Percentiles rank a stretch among this genome's conserved stretches.
phyloP scores from a whole-genome alignment of 2,888 invertebrate species.

The Mellilla xanthometata region DNA sequence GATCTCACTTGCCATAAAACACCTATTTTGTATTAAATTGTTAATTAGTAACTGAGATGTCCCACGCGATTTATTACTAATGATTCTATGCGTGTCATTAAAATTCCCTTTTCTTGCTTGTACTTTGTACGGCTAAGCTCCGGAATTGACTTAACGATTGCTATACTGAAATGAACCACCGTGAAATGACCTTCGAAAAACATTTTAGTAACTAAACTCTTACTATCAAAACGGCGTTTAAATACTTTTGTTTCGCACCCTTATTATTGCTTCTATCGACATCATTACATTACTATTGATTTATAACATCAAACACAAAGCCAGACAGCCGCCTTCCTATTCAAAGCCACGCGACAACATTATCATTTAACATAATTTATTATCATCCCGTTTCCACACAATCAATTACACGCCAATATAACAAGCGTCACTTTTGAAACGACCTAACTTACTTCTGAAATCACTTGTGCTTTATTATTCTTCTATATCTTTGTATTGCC shows the following conservation, averaged over 20 bases:
- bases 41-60: no score
- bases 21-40: no score
- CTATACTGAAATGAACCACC: no score
- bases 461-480: constrained; percentile 1
- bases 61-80: background rate
- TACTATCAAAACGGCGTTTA: constrained; percentile 1
- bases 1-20: no score
- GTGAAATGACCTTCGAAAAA: no score
- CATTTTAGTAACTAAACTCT: no score
- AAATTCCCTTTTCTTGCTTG: no score
- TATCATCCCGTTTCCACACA: constrained; percentile 52
- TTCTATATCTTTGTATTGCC: background rate
- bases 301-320: constrained; percentile 29
- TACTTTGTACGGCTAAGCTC: no score
- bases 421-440: background rate
- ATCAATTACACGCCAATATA: constrained; percentile 68
- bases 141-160: no score
- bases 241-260: constrained; percentile 10
- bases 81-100: no score
- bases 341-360: constrained; percentile 59
- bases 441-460: background rate
- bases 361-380: constrained; percentile 55
- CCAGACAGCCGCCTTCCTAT: constrained; percentile 44
- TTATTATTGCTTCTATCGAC: constrained; percentile 17
- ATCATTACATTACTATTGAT: constrained; percentile 28